A percentile compares a stretch with the other conserved stretches of the same genome.
Conservation (phyloP, 2,888 invertebrate species). For the Amiota minor region DNA sequence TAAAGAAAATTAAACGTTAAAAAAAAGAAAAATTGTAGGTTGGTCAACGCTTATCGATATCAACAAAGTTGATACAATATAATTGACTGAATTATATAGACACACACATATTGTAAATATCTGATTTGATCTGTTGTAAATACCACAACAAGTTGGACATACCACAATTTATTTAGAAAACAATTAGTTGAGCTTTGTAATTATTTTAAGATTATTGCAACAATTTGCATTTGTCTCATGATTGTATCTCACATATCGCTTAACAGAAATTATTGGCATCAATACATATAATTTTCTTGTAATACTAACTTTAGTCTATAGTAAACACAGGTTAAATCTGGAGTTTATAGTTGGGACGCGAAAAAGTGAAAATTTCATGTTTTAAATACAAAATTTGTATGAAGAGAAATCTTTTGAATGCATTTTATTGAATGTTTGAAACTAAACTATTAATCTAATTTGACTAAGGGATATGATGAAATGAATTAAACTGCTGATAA, state of each 20-base stretch:
- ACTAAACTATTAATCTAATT: no score
- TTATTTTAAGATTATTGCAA: constrained; percentile 6
- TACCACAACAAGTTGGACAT: not conserved
- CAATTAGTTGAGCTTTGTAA: constrained; percentile 26
- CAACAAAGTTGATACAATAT: not conserved
- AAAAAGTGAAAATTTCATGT: no score
- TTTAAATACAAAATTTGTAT: no score
- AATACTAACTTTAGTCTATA: not conserved
- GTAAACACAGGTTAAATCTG: no score
- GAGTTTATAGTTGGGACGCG: no score
- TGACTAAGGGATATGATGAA: no score
- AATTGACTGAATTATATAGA: constrained; percentile 18
- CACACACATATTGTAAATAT: no score
- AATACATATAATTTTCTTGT: constrained; percentile 4
- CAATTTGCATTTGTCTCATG: not conserved
- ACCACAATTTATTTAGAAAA: constrained; percentile 24
- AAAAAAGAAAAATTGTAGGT: not conserved
- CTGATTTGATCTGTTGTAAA: not conserved
- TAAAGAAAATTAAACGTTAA: not conserved
- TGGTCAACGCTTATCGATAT: constrained; percentile 7
- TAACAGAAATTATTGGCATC: constrained; percentile 6
- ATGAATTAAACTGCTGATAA: no score
- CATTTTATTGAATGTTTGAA: no score
- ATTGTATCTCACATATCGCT: not conserved
- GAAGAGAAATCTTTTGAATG: no score